phyloP scores from a whole-genome alignment of 2,113 vertebrate species.

The Riparia riparia region DNA sequence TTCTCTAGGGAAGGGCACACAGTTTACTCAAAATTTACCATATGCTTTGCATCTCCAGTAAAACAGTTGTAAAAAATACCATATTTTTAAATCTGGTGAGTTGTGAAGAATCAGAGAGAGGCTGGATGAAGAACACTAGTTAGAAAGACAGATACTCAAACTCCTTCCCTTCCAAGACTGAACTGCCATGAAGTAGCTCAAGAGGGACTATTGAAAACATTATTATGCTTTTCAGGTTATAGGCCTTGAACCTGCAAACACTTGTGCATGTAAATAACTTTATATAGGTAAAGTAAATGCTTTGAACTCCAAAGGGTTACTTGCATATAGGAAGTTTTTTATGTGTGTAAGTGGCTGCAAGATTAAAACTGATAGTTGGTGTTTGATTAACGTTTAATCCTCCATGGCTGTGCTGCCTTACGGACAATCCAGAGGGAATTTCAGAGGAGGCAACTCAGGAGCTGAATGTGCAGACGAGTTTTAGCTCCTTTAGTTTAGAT shows the following conservation, averaged over 20 bases:
- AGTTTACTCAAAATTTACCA: conserved; percentile 60
- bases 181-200: conserved; percentile 37
- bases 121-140: conserved; percentile 5
- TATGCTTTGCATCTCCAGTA: conserved; percentile 50
- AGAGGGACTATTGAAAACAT: conserved; percentile 27
- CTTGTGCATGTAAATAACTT: conserved; percentile 38
- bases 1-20: conserved; percentile 36
- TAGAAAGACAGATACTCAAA: conserved; percentile 2
- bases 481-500: not conserved
- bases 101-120: conserved; percentile 6
- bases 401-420: not conserved
- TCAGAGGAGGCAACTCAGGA: not conserved
- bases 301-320: conserved; percentile 14
- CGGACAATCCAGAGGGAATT: not conserved
- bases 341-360: not conserved
- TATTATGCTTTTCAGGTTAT: conserved; percentile 35
- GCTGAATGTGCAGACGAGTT: not conserved
- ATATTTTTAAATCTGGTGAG: conserved; percentile 23
- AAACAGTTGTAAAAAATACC: conserved; percentile 32
- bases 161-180: not conserved
- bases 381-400: conserved; percentile 16
- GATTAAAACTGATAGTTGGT: conserved; percentile 6
- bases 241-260: conserved; percentile 43
- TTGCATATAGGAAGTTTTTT: conserved; percentile 1
- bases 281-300: conserved; percentile 10